Base-by-base conservation (phyloP, 1,140 invertebrate genomes). In the Scylla paramamosain region DNA sequence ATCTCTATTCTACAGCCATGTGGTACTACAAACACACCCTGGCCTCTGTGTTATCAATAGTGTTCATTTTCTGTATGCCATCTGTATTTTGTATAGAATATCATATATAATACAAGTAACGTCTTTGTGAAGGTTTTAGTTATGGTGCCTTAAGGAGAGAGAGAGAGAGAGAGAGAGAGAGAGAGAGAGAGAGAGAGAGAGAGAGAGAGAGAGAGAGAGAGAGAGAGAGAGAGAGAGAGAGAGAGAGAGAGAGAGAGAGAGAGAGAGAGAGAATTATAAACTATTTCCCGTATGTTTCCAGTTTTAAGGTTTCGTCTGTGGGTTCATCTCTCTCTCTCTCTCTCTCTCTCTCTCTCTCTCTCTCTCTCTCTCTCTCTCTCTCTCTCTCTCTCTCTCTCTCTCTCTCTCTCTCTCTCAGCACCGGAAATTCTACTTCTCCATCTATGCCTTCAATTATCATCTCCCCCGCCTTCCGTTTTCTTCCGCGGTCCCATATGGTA, bases 91-190 rank as follows among this genome's bases (percentile, higher is more conserved):
- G 0, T 59, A 20, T 59, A 59, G 52, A 59, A 59, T 59, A 20
- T 59, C 0, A 59, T 20, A 14, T 2, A 14, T n/a, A 59, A 59
- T 59, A 12, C 2, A 59, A 59, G 16, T 59, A 59, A n/a, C n/a
- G 16, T 20, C 10, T 59, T 14, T 7, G 6, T 7, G 46, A 87
- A 87, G 84, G n/a, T 14, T 14, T 28, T 29, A 87, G 84, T 87
- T 32, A n/a, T n/a, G 45, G 45, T 32, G 2, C 29, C 4, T 88
- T 39, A 88, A 0, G 20, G 29, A 29, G 29, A 31, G 86, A 88
- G 86, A 88, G 86, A 88, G 86, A 88, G 86, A 88, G 86, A 88
- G 86, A 88, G 86, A 88, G 86, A 88, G 86, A 88, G 86, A 88
- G 86, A 88, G 86, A 88, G 86, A 88, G 86, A 88, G 86, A 88